Evolutionary conservation across 2,113 vertebrate genomes (phyloP).

Genomic region (Deroptyus accipitrinus): DNA sequence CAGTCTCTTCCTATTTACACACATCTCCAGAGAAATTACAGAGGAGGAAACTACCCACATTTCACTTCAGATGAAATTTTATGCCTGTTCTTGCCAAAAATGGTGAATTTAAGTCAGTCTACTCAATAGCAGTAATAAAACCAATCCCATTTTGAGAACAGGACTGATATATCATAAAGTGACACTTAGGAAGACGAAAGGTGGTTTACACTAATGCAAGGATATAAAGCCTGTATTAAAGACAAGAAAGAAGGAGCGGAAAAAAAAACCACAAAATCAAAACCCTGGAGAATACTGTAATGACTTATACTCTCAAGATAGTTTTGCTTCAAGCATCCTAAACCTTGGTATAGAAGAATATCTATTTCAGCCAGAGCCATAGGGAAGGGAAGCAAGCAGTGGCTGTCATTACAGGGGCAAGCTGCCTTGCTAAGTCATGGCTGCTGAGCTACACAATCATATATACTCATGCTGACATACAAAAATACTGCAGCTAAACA

Average conservation of each 20-base stretch:
- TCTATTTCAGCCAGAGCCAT: slow-evolving; percentile 3
- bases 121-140: slow-evolving; percentile 20
- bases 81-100: not conserved
- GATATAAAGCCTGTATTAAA: not conserved
- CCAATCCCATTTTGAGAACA: not conserved
- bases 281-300: not conserved
- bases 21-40: slow-evolving; percentile 16
- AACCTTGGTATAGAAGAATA: not conserved
- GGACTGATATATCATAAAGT: not conserved
- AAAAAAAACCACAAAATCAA: not conserved
- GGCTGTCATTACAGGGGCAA: not conserved
- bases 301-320: not conserved
- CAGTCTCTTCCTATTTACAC: not conserved
- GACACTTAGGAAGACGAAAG: not conserved
- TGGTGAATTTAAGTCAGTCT: not conserved
- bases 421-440: slow-evolving; percentile 28
- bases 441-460: not conserved
- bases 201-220: not conserved
- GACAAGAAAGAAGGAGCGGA: not conserved
- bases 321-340: slow-evolving; percentile 5
- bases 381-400: not conserved
- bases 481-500: slow-evolving; percentile 27
- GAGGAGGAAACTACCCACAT: not conserved
- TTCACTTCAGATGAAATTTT: not conserved
- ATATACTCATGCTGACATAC: slow-evolving; percentile 8